Conservation (phyloP, 1,140 invertebrate genomes). For the Cheumatopsyche charites region DNA sequence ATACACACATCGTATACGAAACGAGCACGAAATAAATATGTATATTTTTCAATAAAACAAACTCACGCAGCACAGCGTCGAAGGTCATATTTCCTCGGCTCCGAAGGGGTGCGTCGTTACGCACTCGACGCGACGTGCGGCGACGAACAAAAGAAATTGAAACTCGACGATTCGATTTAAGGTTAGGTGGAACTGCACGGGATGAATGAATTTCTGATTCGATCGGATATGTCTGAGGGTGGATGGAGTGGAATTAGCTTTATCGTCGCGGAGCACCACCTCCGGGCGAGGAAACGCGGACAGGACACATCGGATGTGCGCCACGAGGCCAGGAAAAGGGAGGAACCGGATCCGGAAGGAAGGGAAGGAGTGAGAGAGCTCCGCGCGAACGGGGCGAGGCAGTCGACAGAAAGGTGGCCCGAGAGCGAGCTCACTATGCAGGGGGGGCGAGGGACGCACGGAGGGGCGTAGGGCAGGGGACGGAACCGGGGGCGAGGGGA, state of each 20-base stretch:
- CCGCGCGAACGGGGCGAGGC: not conserved
- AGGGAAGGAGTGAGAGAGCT: not conserved
- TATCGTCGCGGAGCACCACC: not conserved
- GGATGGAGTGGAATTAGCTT: too few relatives aligned
- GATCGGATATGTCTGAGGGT: too few relatives aligned
- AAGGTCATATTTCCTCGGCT: not conserved
- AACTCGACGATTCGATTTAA: not conserved
- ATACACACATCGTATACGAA: too few relatives aligned
- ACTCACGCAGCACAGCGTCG: not conserved
- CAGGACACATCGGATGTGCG: not conserved
- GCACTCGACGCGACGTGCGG: not conserved
- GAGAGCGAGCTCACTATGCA: not conserved
- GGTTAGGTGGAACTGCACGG: not conserved
- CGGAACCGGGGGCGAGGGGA: not conserved
- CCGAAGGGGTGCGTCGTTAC: not conserved
- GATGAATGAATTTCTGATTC: too few relatives aligned
- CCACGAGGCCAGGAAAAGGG: not conserved
- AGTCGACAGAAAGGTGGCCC: not conserved
- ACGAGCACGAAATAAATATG: too few relatives aligned
- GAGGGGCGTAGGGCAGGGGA: not conserved
- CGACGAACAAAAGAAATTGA: not conserved
- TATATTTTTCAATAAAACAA: too few relatives aligned
- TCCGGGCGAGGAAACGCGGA: not conserved
- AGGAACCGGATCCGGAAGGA: not conserved
- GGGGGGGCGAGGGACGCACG: not conserved